These are phyloP conservation scores for Norana najaformis DNA, from an alignment of 2,888 invertebrate genomes.

Conservation along the genomic window DNA sequence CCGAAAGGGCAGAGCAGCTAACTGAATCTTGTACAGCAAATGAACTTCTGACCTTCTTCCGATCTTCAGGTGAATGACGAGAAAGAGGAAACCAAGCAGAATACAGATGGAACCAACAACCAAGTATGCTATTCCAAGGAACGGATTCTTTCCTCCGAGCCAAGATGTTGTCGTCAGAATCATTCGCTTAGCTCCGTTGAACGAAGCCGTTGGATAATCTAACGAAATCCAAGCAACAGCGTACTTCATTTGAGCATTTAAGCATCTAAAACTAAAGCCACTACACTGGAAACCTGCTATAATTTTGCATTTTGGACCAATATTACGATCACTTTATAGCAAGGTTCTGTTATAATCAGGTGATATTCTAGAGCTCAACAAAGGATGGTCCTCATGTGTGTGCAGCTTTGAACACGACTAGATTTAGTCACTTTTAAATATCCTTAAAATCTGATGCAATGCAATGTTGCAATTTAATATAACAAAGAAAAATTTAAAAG, in stretches of 20 bases:
- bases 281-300: neutral
- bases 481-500: too few species aligned
- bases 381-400: too few species aligned
- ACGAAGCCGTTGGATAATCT: conserved; percentile 84
- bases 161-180: conserved; percentile 94
- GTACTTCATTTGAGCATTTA: neutral
- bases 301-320: too few species aligned
- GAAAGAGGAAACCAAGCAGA: conserved; percentile 84
- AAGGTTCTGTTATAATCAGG: too few species aligned
- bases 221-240: conserved; percentile 21
- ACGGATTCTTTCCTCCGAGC: conserved; percentile 95
- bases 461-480: too few species aligned
- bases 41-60: conserved; percentile 30
- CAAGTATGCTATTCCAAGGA: conserved; percentile 95
- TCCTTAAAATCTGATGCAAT: too few species aligned
- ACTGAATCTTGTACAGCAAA: too few species aligned
- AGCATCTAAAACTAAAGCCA: neutral
- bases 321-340: too few species aligned
- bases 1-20: too few species aligned
- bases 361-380: too few species aligned
- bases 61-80: conserved; percentile 71
- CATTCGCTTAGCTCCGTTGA: conserved; percentile 90
- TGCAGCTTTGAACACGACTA: too few species aligned
- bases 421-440: too few species aligned
- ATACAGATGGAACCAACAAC: conserved; percentile 94